Conservation (phyloP, 1,140 invertebrate genomes). For the Mercenaria mercenaria region DNA sequence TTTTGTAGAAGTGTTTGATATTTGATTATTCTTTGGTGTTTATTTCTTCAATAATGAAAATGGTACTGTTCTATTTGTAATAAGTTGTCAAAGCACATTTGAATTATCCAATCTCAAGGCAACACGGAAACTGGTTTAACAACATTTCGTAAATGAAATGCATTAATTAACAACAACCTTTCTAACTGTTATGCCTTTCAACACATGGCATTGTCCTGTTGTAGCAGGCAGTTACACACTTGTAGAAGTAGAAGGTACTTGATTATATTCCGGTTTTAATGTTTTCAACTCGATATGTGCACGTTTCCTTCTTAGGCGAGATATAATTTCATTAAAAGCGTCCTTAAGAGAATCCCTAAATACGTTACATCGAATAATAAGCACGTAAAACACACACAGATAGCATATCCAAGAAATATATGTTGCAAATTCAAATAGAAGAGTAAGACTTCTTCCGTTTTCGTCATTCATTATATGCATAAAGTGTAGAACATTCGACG, state of each 20-base stretch:
- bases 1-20: too few species aligned
- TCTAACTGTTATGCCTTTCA: too few species aligned
- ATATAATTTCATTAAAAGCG: background rate
- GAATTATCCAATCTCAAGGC: too few species aligned
- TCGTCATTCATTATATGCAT: background rate
- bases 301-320: background rate
- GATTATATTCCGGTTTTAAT: constrained; percentile 13
- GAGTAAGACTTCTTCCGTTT: background rate
- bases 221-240: constrained; percentile 17
- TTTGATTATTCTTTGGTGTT: too few species aligned
- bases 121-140: too few species aligned
- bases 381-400: background rate
- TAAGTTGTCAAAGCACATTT: too few species aligned
- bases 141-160: too few species aligned
- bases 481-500: background rate
- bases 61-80: too few species aligned
- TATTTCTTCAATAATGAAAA: too few species aligned
- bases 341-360: background rate
- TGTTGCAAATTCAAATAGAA: background rate
- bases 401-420: constrained; percentile 19
- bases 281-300: background rate
- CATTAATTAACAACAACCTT: too few species aligned
- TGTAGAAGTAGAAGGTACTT: constrained; percentile 28
- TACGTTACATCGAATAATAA: background rate
- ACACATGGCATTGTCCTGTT: too few species aligned